Base-by-base conservation (phyloP, 2,888 invertebrate species). In the Heliconius cydno region DNA sequence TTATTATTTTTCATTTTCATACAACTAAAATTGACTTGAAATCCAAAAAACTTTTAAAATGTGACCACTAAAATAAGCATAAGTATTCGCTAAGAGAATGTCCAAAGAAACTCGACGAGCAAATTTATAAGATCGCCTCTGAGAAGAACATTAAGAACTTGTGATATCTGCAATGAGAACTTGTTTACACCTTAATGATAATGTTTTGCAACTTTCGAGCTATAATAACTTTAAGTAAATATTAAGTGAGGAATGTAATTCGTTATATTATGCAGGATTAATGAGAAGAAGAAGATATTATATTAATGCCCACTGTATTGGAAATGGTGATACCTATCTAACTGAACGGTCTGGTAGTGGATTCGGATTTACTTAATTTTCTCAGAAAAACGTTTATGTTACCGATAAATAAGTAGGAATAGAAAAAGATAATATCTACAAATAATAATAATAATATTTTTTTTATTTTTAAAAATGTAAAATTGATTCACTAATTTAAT, bases 61-160 rank as follows among this genome's bases (percentile, higher is more conserved):
- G n/a, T 68, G 60, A 1, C 60, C n/a, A 38, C 84, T 83, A 80
- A 81, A 83, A 84, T 84, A 83, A 81, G 81, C 82, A 81, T 78
- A 79, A 78, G 68, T 81, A 77, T 76, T 78, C 28, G 75, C 72
- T 76, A 66, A 80, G 75, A 76, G 78, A 82, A 82, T 82, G 57
- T 70, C 80, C 71, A 78, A 79, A 78, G 81, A 80, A 81, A 81
- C 79, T 81, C 66, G 67, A 74, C 76, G 66, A 78, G 65, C 75
- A 75, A 79, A 81, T 81, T 81, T 81, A 79, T 76, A 79, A 78
- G 66, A 74, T 77, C 71, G 79, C 74, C 66, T 67, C 28, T 76
- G 52, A 71, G 65, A 79, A 70, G 79, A 66, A 79, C 72, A 72
- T 77, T 46, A 79, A 77, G 57, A 68, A 79, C 66, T 57, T 77